Percentiles rank a stretch among this genome's conserved stretches.
phyloP scores from a whole-genome alignment of 2,888 invertebrate genomes.

The Melanophora roralis region DNA sequence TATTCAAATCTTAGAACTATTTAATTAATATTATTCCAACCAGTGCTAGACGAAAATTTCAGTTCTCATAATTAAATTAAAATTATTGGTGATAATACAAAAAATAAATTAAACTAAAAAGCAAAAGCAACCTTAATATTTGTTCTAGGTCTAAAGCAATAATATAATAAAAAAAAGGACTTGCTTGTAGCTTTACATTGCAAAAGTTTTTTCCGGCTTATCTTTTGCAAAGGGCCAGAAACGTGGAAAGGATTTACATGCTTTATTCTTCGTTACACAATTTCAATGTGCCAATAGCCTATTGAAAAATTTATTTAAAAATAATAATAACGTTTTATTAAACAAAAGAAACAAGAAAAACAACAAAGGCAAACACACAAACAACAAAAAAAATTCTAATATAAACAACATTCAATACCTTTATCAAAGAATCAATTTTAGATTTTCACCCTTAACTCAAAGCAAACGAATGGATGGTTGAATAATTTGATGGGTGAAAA shows the following conservation, averaged over 20 bases:
- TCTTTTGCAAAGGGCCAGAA: not conserved
- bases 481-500: not conserved
- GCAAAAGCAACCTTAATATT: constrained; percentile 27
- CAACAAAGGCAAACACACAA: constrained; percentile 14
- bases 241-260: not conserved
- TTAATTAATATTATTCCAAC: too few relatives aligned
- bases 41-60: too few relatives aligned
- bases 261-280: constrained; percentile 27
- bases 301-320: constrained; percentile 56
- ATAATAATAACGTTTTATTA: constrained; percentile 40
- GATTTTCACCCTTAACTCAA: constrained; percentile 5
- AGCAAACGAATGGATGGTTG: not conserved
- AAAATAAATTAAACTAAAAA: not conserved
- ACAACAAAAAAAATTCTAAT: constrained; percentile 6
- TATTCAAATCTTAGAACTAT: too few relatives aligned
- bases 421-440: not conserved
- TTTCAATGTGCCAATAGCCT: constrained; percentile 54
- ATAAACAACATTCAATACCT: constrained; percentile 7
- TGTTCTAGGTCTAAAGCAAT: constrained; percentile 40
- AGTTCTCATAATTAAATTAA: too few relatives aligned
- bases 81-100: too few relatives aligned
- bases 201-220: not conserved
- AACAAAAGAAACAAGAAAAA: constrained; percentile 4
- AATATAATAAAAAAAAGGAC: not conserved
- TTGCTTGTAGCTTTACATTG: too few relatives aligned